phyloP scores from a whole-genome alignment of 2,888 invertebrate species.

The Himalopsyche kuldschensis region DNA sequence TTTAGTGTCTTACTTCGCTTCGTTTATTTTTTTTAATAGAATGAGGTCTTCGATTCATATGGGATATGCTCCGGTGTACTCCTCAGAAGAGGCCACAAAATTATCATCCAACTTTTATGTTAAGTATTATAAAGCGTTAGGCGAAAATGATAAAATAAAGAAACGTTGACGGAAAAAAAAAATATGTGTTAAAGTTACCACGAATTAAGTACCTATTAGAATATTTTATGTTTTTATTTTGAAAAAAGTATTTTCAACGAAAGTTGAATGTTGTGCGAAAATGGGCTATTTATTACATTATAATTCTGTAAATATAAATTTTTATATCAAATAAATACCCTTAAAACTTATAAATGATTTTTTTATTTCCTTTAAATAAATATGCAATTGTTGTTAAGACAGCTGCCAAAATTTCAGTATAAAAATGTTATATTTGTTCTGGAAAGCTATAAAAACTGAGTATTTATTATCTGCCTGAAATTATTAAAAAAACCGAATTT shows the following conservation, averaged over 20 bases:
- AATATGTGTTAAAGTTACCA: not conserved
- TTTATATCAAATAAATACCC: too few species aligned
- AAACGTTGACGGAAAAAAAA: not conserved
- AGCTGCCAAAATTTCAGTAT: too few species aligned
- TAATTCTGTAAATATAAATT: too few species aligned
- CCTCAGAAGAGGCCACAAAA: constrained; percentile 47
- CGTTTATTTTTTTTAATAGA: constrained; percentile 61
- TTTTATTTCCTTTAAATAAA: too few species aligned
- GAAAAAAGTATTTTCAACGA: not conserved
- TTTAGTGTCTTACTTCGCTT: constrained; percentile 57
- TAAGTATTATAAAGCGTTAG: constrained; percentile 23
- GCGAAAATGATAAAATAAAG: not conserved
- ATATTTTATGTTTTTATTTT: not conserved
- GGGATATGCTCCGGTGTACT: constrained; percentile 54
- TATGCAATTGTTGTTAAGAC: too few species aligned
- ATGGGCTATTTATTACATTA: too few species aligned
- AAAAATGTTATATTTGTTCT: too few species aligned
- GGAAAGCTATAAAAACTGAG: too few species aligned
- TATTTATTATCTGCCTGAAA: too few species aligned
- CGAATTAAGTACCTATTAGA: not conserved
- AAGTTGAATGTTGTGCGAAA: not conserved
- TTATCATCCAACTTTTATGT: constrained; percentile 40
- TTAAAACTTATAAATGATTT: too few species aligned
- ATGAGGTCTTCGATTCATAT: constrained; percentile 56
- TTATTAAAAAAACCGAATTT: too few species aligned